Evolutionary conservation across 2,113 vertebrate species (phyloP).

Genomic region (Hylia prasina): DNA sequence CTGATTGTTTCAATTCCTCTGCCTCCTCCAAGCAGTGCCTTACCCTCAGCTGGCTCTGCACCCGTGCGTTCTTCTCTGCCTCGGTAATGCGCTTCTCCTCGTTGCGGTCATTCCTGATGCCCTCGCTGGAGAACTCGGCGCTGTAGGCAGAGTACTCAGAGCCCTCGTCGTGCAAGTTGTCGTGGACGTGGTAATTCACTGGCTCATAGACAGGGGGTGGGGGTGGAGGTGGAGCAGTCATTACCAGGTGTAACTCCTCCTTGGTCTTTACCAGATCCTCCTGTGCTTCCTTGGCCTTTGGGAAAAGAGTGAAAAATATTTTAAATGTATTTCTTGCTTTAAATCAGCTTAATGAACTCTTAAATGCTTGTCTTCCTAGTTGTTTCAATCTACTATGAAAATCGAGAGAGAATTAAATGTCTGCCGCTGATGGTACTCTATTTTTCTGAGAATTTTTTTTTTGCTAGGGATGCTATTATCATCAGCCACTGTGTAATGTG

Average conservation of each 20-base stretch:
- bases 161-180: constrained; percentile 81
- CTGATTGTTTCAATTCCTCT: background rate
- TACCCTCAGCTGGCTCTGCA: constrained; percentile 91
- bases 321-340: background rate
- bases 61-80: constrained; percentile 90
- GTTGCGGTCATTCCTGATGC: constrained; percentile 82
- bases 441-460: background rate
- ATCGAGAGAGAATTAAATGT: background rate
- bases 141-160: constrained; percentile 83
- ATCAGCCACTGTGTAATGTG: background rate
- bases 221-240: constrained; percentile 78
- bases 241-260: constrained; percentile 86
- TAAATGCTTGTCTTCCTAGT: background rate
- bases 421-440: background rate
- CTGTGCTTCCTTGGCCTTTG: constrained; percentile 86
- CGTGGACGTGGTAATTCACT: constrained; percentile 74
- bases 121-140: constrained; percentile 83
- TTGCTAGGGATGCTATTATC: background rate
- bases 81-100: constrained; percentile 91
- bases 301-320: background rate
- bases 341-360: background rate
- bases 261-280: constrained; percentile 87
- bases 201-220: constrained; percentile 81
- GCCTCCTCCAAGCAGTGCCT: background rate
- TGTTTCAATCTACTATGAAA: background rate